Conservation (phyloP, 1,140 invertebrate species). For the Drosophila sp. region DNA sequence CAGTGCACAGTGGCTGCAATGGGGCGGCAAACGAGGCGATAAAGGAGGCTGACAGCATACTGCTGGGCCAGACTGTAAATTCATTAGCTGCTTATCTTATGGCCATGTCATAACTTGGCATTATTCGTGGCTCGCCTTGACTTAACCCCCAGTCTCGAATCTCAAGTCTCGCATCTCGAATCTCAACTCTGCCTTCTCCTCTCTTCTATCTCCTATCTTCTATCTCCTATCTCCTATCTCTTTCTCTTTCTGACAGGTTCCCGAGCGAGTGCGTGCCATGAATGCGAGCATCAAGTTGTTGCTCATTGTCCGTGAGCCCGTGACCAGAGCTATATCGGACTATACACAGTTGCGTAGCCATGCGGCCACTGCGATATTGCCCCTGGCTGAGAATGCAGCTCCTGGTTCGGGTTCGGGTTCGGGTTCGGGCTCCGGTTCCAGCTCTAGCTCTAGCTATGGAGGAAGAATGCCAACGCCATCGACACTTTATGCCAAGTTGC, state of each 20-base stretch:
- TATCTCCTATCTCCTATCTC: neutral
- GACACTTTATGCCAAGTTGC: conserved; percentile 70
- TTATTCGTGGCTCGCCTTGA: conserved; percentile 8
- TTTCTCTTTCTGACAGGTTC: conserved; percentile 87
- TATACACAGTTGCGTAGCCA: conserved; percentile 95
- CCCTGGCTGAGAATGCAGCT: conserved; percentile 73
- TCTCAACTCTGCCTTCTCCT: neutral
- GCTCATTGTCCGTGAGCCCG: conserved; percentile 97
- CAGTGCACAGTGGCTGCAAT: conserved; percentile 70
- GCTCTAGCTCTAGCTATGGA: conserved; percentile 34
- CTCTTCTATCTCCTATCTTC: neutral
- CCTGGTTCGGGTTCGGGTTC: neutral
- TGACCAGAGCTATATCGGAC: conserved; percentile 97
- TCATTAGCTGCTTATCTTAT: conserved; percentile 62
- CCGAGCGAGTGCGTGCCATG: conserved; percentile 95
- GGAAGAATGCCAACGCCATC: conserved; percentile 57
- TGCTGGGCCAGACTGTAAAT: conserved; percentile 47
- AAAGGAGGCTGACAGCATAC: conserved; percentile 1
- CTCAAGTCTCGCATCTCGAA: too few species aligned
- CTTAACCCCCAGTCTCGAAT: neutral
- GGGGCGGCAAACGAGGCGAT: conserved; percentile 42
- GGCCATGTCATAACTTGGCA: conserved; percentile 22
- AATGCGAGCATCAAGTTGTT: conserved; percentile 96
- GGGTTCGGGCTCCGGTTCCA: conserved; percentile 1
- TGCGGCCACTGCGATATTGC: conserved; percentile 88